Evolutionary conservation across 2,888 invertebrate genomes (phyloP), one percentile per base, ranked within the genome.

Genomic region (Patella ulyssiponensis): DNA sequence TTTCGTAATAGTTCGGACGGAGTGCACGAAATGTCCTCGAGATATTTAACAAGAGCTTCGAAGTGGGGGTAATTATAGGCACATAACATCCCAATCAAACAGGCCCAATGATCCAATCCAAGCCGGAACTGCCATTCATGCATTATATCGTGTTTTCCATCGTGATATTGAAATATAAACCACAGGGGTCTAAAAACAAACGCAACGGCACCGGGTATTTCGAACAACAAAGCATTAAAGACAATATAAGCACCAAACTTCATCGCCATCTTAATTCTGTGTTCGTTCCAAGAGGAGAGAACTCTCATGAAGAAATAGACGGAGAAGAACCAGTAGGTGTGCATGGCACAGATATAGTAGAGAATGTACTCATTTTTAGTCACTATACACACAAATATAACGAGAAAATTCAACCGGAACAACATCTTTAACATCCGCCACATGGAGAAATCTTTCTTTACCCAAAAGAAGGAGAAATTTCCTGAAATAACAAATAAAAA

Each of bases 271-370:
- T 82, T 82, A n/a, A 58, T 69, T 11, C 82, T 73, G 71, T 87
- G 71, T 4, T 81, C 80, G 78, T 88, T 88, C 86, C 86, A 87
- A 15, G 84, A 83, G 17, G 78, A 77, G 23, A 85, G 77, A 14
- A 79, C 77, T 11, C 84, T 77, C 88, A 88, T 88, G 78, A 87
- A 85, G 3, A 81, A 75, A 73, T 88, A 88, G 12, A 87, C 87
- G 27, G 84, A 82, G 23, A 88, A 69, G 78, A 88, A 88, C 88
- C 88, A 88, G 83, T 88, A 88, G 72, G 88, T 87, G 80, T 88
- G 88, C 88, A 88, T 88, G 78, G 88, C 87, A 76, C 88, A 88
- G 77, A 88, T 88, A 81, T 88, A 88, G 82, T 88, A 88, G 27
- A 88, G 79, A 85, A 88, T 88, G 82, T 88, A 88, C 72, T 84